These are phyloP conservation scores for Epinotia bilunana DNA, from an alignment of 2,888 invertebrate species.

Conservation along the genomic window DNA sequence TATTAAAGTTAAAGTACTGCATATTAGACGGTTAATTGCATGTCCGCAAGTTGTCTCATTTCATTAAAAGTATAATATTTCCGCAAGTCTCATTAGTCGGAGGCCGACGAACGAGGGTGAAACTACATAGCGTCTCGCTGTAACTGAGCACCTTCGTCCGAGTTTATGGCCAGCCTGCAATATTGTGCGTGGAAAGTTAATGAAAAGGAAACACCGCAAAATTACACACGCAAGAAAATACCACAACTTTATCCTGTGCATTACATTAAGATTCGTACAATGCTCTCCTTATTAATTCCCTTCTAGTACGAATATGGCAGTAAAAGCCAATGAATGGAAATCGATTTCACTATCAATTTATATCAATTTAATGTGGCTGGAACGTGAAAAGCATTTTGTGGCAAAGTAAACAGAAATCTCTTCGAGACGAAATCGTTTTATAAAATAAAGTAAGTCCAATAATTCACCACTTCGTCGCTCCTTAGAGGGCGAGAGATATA, in stretches of 20 bases:
- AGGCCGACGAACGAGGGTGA: slow-evolving; percentile 55
- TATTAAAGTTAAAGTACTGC: slow-evolving; percentile 10
- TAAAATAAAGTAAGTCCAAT: slow-evolving; percentile 81
- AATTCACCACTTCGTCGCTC: slow-evolving; percentile 79
- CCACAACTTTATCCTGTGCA: slow-evolving; percentile 37
- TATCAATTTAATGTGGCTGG: slow-evolving; percentile 63
- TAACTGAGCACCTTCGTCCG: slow-evolving; percentile 64
- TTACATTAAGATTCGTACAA: slow-evolving; percentile 10
- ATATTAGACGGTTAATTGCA: slow-evolving; percentile 41
- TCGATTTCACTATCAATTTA: slow-evolving; percentile 57
- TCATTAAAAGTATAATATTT: slow-evolving; percentile 76
- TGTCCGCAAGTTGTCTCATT: slow-evolving; percentile 60
- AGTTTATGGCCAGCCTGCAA: slow-evolving; percentile 75
- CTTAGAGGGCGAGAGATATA: slow-evolving; percentile 74
- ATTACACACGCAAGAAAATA: slow-evolving; percentile 48
- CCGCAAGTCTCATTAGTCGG: slow-evolving; percentile 70
- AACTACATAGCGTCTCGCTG: slow-evolving; percentile 56
- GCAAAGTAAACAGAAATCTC: slow-evolving; percentile 76
- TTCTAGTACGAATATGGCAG: slow-evolving; percentile 28
- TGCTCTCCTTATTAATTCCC: slow-evolving; percentile 15
- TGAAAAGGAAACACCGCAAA: slow-evolving; percentile 53
- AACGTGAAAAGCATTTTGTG: slow-evolving; percentile 64
- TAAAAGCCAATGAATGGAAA: slow-evolving; percentile 45
- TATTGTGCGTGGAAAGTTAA: slow-evolving; percentile 80
- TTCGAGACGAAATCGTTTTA: slow-evolving; percentile 72